A percentile compares a stretch with the other conserved stretches of the same genome.
phyloP scores from a whole-genome alignment of 2,113 vertebrate species.

The Muscicapa adusta region DNA sequence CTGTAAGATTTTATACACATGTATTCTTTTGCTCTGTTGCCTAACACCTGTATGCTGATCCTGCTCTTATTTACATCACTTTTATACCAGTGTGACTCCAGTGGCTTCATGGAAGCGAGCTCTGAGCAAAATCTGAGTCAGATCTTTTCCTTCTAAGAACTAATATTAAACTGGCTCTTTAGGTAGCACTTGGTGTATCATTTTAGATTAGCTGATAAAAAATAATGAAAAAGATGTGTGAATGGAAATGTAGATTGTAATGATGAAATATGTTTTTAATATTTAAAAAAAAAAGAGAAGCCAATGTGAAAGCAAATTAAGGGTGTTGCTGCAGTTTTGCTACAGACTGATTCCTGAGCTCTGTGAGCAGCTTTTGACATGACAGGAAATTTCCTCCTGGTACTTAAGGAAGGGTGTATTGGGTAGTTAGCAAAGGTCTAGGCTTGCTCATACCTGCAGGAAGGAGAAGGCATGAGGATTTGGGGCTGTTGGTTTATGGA shows the following conservation, averaged over 20 bases:
- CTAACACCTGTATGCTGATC: conserved; percentile 16
- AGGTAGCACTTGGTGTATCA: conserved; percentile 48
- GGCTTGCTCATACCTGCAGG: background rate
- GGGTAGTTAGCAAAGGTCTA: background rate
- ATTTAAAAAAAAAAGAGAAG: background rate
- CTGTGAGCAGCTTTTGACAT: background rate
- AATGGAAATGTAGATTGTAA: background rate
- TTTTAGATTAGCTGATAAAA: conserved; percentile 55
- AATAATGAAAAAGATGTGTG: conserved; percentile 31
- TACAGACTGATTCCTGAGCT: background rate
- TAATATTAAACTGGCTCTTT: conserved; percentile 39
- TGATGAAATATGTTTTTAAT: conserved; percentile 21
- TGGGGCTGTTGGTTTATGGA: background rate
- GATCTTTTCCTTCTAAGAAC: background rate
- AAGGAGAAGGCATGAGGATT: background rate
- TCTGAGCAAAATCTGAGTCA: background rate
- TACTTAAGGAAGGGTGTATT: background rate
- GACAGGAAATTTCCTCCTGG: background rate
- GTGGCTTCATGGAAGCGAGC: background rate
- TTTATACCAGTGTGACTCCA: background rate
- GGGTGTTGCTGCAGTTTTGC: background rate
- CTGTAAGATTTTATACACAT: background rate
- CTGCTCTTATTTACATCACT: background rate
- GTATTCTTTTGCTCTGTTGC: background rate
- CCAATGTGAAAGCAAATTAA: background rate